Conservation (phyloP, 2,113 vertebrate genomes). For the Plecotus auritus region DNA sequence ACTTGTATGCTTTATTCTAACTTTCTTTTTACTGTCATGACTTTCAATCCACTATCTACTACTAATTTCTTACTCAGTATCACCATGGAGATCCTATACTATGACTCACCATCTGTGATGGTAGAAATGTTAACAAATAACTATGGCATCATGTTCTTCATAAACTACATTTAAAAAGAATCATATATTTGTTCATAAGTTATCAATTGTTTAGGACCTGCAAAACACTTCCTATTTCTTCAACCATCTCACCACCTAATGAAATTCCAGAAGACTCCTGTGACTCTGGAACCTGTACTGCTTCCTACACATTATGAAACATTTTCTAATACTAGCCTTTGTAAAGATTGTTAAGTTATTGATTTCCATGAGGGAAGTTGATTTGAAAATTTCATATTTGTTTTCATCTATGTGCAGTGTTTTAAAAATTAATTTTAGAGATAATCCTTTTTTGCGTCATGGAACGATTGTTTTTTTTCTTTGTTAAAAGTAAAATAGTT, state of each 20-base stretch:
- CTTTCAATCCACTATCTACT: neutral
- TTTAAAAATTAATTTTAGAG: neutral
- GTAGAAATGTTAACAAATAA: neutral
- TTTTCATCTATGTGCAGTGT: neutral
- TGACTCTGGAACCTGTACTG: neutral
- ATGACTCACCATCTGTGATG: neutral
- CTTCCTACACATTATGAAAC: neutral
- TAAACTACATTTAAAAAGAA: neutral
- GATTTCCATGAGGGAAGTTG: neutral
- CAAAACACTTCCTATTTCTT: neutral
- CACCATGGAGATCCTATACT: neutral
- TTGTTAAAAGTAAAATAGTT: neutral
- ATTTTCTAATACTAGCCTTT: neutral
- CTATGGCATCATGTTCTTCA: neutral
- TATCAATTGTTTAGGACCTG: neutral
- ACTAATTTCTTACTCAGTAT: neutral
- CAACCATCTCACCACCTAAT: neutral
- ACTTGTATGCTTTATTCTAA: neutral
- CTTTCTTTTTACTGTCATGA: slow-evolving; percentile 11
- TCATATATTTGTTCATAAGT: neutral
- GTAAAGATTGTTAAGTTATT: neutral
- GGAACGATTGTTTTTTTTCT: neutral
- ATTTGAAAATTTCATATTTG: neutral
- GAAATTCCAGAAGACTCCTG: neutral
- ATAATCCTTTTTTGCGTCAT: neutral